Evolutionary conservation across 2,797 vertebrate genomes (phyloP).

Genomic region (Echiichthys vipera): DNA sequence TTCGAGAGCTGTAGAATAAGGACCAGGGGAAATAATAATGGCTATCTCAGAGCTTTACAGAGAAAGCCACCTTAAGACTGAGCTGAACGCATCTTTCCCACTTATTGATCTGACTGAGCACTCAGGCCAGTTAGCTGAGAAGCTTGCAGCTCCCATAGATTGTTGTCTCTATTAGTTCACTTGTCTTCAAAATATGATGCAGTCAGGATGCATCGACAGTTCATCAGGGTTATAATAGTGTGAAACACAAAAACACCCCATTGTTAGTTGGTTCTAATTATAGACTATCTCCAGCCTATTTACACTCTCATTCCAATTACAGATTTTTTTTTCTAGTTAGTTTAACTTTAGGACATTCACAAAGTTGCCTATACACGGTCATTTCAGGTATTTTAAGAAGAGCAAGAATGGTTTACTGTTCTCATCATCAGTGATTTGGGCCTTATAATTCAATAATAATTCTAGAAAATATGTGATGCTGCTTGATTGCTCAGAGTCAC

Average conservation of each 20-base stretch:
- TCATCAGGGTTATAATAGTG: background rate
- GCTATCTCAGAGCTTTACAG: constrained; percentile 12
- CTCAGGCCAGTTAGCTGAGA: constrained; percentile 75
- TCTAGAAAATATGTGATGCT: background rate
- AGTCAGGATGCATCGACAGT: constrained; percentile 35
- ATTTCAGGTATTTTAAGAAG: background rate
- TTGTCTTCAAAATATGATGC: constrained; percentile 51
- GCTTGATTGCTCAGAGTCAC: background rate
- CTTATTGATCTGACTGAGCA: constrained; percentile 82
- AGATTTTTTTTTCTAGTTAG: background rate
- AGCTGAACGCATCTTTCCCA: constrained; percentile 69
- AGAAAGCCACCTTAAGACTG: constrained; percentile 80
- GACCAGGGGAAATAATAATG: constrained; percentile 6
- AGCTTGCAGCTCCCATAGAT: constrained; percentile 53
- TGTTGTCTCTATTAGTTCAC: constrained; percentile 46
- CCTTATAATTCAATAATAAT: background rate
- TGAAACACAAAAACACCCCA: constrained; percentile 2
- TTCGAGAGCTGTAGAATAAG: constrained; percentile 3
- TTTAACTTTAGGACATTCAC: background rate
- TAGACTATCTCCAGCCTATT: background rate
- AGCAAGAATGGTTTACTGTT: background rate
- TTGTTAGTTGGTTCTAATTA: background rate
- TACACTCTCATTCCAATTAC: background rate
- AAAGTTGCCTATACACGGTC: background rate
- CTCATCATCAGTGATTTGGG: background rate